Evolutionary conservation across 2,797 vertebrate species (phyloP).

Genomic region (Onychomys arenicola): DNA sequence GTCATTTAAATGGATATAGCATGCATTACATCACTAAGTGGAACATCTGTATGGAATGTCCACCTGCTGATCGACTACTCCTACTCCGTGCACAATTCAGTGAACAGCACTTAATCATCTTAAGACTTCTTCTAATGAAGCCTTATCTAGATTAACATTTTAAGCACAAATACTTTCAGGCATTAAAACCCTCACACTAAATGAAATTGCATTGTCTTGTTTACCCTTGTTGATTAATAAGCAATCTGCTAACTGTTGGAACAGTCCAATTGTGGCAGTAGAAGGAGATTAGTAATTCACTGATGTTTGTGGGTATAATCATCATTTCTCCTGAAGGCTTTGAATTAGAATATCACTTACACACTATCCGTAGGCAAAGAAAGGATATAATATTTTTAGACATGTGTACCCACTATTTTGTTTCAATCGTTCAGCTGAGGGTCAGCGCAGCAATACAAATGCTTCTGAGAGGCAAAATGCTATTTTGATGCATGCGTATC

Average conservation of each 20-base stretch:
- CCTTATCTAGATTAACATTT: constrained; percentile 87
- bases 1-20: constrained; percentile 87
- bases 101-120: constrained; percentile 87
- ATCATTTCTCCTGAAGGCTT: constrained; percentile 86
- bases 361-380: constrained; percentile 78
- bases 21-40: constrained; percentile 87
- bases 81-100: constrained; percentile 82
- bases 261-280: constrained; percentile 83
- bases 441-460: constrained; percentile 79
- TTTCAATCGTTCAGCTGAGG: constrained; percentile 76
- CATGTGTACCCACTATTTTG: constrained; percentile 78
- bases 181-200: constrained; percentile 87
- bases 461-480: constrained; percentile 70
- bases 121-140: constrained; percentile 86
- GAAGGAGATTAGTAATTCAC: constrained; percentile 87
- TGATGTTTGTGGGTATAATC: constrained; percentile 85
- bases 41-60: constrained; percentile 88
- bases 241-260: constrained; percentile 89
- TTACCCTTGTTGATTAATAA: constrained; percentile 90
- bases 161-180: constrained; percentile 88
- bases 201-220: constrained; percentile 89
- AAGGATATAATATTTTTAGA: constrained; percentile 81
- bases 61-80: constrained; percentile 86
- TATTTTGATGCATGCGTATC: constrained; percentile 69
- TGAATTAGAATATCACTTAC: constrained; percentile 83